Evolutionary conservation across 2,888 invertebrate genomes (phyloP).

Genomic region (Thysanoteuthis rhombus): DNA sequence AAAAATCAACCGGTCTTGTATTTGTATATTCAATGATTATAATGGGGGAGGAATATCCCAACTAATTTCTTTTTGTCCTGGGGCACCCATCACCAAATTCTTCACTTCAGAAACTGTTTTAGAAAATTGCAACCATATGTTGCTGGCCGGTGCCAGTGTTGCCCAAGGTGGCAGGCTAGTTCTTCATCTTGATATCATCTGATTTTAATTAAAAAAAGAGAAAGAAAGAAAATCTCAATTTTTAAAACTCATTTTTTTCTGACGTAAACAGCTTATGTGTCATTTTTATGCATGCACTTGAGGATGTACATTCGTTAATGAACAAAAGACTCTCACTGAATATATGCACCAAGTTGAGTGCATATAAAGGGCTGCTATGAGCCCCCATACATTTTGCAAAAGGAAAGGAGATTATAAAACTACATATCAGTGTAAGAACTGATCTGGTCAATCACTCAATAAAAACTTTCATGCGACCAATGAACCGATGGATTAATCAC

Average conservation of each 20-base stretch:
- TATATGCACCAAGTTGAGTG: too few relatives aligned
- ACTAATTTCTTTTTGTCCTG: neutral
- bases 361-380: too few relatives aligned
- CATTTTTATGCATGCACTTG: neutral
- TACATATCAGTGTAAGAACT: too few relatives aligned
- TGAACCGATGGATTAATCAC: too few relatives aligned
- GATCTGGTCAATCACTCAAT: too few relatives aligned
- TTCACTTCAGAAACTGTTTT: neutral
- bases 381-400: too few relatives aligned
- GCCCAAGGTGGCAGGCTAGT: too few relatives aligned
- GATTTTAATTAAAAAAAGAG: neutral
- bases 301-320: too few relatives aligned
- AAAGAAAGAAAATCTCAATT: too few relatives aligned
- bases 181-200: neutral
- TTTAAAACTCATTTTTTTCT: neutral
- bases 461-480: too few relatives aligned
- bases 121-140: neutral
- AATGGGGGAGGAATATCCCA: neutral
- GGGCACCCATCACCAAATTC: neutral
- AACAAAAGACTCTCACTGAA: too few relatives aligned
- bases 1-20: neutral
- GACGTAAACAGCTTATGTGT: neutral
- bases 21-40: neutral
- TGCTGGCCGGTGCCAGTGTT: neutral
- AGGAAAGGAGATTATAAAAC: too few relatives aligned